phyloP scores from a whole-genome alignment of 2,797 vertebrate genomes.

The Apodemus agrarius region DNA sequence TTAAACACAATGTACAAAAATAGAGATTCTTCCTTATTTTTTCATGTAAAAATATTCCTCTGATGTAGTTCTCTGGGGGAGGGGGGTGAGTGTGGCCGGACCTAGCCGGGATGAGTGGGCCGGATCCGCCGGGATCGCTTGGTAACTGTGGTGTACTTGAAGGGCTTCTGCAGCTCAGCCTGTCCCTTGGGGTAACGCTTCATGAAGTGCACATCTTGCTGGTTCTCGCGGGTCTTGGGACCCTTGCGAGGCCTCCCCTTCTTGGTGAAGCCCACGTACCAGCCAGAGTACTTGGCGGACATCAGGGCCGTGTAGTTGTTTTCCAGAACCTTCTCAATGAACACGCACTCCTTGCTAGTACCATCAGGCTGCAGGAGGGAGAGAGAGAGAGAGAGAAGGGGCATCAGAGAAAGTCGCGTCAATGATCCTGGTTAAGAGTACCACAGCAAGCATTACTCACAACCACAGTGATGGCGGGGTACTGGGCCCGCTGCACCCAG shows the following conservation, averaged over 20 bases:
- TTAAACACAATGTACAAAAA: conserved; percentile 91
- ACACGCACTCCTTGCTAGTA: conserved; percentile 92
- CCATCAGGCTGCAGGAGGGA: conserved; percentile 86
- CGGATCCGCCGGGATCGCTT: conserved; percentile 92
- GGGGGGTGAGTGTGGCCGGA: conserved; percentile 33
- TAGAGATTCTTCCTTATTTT: conserved; percentile 91
- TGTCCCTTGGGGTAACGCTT: conserved; percentile 92
- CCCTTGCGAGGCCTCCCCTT: conserved; percentile 92
- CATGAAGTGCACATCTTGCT: conserved; percentile 95
- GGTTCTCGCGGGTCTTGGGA: conserved; percentile 92
- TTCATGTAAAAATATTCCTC: conserved; percentile 93
- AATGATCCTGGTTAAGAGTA: not conserved
- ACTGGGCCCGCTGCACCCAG: accelerated
- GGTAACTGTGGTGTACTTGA: conserved; percentile 93
- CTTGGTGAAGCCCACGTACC: conserved; percentile 95
- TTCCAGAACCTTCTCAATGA: conserved; percentile 93
- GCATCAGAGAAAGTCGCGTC: not conserved
- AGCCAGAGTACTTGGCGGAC: conserved; percentile 92
- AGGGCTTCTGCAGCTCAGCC: conserved; percentile 90
- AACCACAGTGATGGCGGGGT: not conserved
- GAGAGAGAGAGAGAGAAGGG: not conserved
- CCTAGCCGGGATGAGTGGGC: conserved; percentile 89
- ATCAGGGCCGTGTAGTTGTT: conserved; percentile 94
- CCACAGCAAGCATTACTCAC: not conserved
- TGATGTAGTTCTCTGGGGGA: conserved; percentile 86